Evolutionary conservation across 2,888 invertebrate genomes (phyloP).

Genomic region (Endomychus coccineus): DNA sequence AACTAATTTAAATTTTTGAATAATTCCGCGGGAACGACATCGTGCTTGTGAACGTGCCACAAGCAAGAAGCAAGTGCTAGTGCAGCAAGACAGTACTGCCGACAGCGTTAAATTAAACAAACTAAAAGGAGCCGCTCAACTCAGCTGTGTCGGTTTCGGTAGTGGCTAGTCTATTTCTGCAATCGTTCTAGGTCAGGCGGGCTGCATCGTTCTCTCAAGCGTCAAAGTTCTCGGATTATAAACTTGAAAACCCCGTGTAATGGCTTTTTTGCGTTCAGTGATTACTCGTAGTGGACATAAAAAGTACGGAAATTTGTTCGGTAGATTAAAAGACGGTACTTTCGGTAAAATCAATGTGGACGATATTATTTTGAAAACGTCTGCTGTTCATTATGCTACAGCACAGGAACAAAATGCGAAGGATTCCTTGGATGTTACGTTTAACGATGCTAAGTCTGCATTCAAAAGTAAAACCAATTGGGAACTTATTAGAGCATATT

Average conservation of each 20-base stretch:
- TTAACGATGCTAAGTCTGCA: conserved; percentile 82
- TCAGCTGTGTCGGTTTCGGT: too few species aligned
- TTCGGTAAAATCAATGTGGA: conserved; percentile 33
- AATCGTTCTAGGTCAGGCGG: conserved; percentile 10
- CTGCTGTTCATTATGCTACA: conserved; percentile 11
- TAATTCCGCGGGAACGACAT: too few species aligned
- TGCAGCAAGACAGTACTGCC: too few species aligned
- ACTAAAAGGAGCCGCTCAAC: too few species aligned
- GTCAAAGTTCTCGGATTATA: conserved; percentile 14
- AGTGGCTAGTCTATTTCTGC: conserved; percentile 16
- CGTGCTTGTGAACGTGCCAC: too few species aligned
- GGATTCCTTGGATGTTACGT: conserved; percentile 62
- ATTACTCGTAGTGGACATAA: conserved; percentile 41
- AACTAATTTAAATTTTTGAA: too few species aligned
- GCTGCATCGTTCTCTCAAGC: conserved; percentile 10
- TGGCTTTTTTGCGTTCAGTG: conserved; percentile 47
- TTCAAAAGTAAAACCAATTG: conserved; percentile 93
- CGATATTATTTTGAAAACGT: conserved; percentile 20
- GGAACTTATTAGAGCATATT: conserved; percentile 82
- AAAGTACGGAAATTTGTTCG: conserved; percentile 39
- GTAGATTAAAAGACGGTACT: conserved; percentile 28
- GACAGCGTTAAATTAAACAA: too few species aligned
- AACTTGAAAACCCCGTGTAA: conserved; percentile 24
- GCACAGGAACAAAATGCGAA: conserved; percentile 19
- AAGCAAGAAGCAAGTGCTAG: too few species aligned